Evolutionary conservation across 2,113 vertebrate species (phyloP).

Genomic region (Odobenus rosmarus): DNA sequence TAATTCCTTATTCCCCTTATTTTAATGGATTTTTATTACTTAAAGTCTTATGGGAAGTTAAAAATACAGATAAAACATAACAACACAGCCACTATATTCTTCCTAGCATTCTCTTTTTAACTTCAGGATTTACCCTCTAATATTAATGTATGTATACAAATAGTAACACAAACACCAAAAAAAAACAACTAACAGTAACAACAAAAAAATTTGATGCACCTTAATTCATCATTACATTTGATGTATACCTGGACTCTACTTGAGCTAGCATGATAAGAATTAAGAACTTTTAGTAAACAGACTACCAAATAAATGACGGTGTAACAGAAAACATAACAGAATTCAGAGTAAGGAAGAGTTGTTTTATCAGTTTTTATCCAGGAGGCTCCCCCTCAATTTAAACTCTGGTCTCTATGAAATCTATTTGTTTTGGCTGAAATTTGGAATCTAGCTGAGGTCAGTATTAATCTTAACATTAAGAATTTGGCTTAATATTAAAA

Average conservation of each 20-base stretch:
- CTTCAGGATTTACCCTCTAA: not conserved
- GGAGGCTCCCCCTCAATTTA: not conserved
- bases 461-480: not conserved
- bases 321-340: not conserved
- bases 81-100: not conserved
- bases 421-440: slow-evolving; percentile 52
- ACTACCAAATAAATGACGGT: not conserved
- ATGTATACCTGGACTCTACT: not conserved
- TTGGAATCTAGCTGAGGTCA: slow-evolving; percentile 20
- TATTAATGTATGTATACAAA: not conserved
- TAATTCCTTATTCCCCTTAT: not conserved
- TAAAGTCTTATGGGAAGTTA: not conserved
- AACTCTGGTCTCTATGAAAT: not conserved
- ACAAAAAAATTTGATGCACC: not conserved
- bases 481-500: slow-evolving; percentile 43
- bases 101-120: not conserved
- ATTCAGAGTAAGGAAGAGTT: not conserved
- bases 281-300: not conserved
- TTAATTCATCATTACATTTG: not conserved
- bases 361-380: not conserved
- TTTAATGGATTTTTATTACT: slow-evolving; percentile 14
- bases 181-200: not conserved
- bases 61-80: not conserved
- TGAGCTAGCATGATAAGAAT: not conserved
- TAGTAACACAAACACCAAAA: not conserved